Evolutionary conservation across 2,888 invertebrate species (phyloP).

Genomic region (Drosophila macrospina): DNA sequence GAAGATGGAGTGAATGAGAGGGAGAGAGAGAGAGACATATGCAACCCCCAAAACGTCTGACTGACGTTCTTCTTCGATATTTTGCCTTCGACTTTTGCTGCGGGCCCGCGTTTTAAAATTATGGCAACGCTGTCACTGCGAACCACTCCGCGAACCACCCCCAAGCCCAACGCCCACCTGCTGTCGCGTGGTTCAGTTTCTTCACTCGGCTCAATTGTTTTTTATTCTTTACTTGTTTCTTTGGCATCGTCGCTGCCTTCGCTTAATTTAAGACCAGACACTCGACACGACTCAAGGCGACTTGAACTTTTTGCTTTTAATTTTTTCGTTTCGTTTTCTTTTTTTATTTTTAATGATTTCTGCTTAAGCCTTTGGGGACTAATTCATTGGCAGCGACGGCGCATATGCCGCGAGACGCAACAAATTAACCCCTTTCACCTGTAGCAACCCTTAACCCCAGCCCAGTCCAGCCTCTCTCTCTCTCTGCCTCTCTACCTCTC

Average conservation of each 20-base stretch:
- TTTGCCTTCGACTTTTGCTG: conserved; percentile 58
- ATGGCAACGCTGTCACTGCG: conserved; percentile 74
- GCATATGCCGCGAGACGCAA: conserved; percentile 74
- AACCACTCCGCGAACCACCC: conserved; percentile 41
- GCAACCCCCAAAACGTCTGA: conserved; percentile 33
- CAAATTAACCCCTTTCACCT: conserved; percentile 74
- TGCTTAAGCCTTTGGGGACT: conserved; percentile 76
- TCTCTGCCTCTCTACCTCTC: too few species aligned
- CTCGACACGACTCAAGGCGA: conserved; percentile 26
- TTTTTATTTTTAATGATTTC: conserved; percentile 73
- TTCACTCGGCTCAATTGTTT: conserved; percentile 49
- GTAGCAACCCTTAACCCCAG: conserved; percentile 18
- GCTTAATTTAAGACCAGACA: conserved; percentile 78
- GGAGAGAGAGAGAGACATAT: conserved; percentile 3
- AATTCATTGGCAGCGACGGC: conserved; percentile 65
- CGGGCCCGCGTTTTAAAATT: conserved; percentile 67
- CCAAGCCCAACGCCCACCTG: conserved; percentile 11
- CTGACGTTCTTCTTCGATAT: conserved; percentile 60
- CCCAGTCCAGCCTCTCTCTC: neutral
- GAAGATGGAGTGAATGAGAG: neutral
- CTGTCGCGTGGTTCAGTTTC: conserved; percentile 12
- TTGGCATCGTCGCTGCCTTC: conserved; percentile 48
- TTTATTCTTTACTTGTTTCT: conserved; percentile 26
- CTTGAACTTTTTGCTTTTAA: conserved; percentile 1
- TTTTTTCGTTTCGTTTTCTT: too few species aligned